These are phyloP conservation scores for Panagrolaimus sp. DNA, from an alignment of 1,140 invertebrate species.

Conservation along the genomic window DNA sequence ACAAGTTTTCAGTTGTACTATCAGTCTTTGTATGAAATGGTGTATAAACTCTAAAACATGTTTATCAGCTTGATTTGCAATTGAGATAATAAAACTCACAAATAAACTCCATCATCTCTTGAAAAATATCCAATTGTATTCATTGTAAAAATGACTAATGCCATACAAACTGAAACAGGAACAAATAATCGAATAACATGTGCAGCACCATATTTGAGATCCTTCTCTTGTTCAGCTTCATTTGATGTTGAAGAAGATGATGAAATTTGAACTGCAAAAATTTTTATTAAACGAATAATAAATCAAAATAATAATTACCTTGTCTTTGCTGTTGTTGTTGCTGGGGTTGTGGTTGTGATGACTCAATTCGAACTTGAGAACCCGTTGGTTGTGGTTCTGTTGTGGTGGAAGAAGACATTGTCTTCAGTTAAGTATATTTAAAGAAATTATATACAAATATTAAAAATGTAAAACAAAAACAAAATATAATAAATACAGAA, in stretches of 20 bases:
- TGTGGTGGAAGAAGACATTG: too few species aligned
- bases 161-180: constrained; percentile 93
- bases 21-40: constrained; percentile 89
- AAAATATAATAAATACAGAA: too few species aligned
- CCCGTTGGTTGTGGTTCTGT: too few species aligned
- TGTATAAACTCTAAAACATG: constrained; percentile 75
- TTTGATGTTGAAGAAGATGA: not conserved
- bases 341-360: too few species aligned
- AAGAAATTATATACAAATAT: too few species aligned
- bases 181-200: constrained; percentile 98
- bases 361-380: too few species aligned
- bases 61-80: not conserved
- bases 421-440: too few species aligned
- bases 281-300: too few species aligned
- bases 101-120: constrained; percentile 74
- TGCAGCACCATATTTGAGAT: constrained; percentile 90
- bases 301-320: too few species aligned
- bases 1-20: constrained; percentile 81
- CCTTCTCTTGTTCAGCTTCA: constrained; percentile 69
- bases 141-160: constrained; percentile 91
- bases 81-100: constrained; percentile 69
- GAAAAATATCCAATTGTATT: constrained; percentile 87
- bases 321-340: too few species aligned
- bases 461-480: too few species aligned
- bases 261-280: too few species aligned